Conservation (phyloP, 37 sponge, comb jelly and placozoan genomes). For the Spongilla lacustris region DNA sequence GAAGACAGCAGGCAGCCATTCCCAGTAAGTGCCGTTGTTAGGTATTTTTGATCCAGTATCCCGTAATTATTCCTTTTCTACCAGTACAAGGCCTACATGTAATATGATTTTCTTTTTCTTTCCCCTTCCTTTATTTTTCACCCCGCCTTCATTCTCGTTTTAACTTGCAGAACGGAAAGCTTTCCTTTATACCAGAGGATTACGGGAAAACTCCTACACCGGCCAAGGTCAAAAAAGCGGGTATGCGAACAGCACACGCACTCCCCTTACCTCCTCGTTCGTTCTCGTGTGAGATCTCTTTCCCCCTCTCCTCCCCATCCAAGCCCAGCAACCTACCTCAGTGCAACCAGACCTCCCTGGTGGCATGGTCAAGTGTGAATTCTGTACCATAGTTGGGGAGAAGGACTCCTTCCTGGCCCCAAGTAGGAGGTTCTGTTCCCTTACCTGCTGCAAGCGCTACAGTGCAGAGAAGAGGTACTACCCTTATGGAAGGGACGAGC, state of each 20-base stretch:
- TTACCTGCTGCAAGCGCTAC: constrained; percentile 73
- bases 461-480: constrained; percentile 71
- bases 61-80: no score
- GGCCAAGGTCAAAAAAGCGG: no score
- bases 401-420: constrained; percentile 48
- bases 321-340: no score
- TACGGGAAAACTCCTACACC: constrained; percentile 46
- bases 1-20: constrained; percentile 72
- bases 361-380: constrained; percentile 55
- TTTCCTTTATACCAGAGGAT: constrained; percentile 77
- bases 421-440: constrained; percentile 62
- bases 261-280: no score
- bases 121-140: no score
- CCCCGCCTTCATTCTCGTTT: no score
- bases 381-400: constrained; percentile 33
- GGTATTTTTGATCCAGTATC: no score
- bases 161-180: constrained; percentile 64
- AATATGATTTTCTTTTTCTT: not conserved
- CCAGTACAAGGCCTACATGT: no score
- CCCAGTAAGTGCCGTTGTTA: no score
- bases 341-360: constrained; percentile 11
- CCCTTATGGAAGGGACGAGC: constrained; percentile 68
- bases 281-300: no score
- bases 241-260: no score
- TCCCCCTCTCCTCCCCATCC: no score